These are phyloP conservation scores for Narcine bancroftii DNA, from an alignment of 2,113 vertebrate genomes.

Conservation along the genomic window DNA sequence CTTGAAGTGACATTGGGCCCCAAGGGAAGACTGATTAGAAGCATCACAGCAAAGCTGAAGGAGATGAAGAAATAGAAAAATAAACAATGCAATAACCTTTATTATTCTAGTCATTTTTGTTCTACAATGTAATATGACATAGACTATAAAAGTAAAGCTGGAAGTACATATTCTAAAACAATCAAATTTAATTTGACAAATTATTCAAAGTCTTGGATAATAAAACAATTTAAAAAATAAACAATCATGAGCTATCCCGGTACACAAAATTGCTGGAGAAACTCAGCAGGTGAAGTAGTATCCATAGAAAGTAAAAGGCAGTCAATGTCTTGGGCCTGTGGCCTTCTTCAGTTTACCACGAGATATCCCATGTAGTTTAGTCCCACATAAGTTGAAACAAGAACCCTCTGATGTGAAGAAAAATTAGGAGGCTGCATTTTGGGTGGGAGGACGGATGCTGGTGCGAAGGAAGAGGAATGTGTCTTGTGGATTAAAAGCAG, in stretches of 20 bases:
- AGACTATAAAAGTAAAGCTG: not conserved
- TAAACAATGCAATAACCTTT: not conserved
- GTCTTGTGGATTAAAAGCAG: too few relatives aligned
- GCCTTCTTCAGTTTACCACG: too few relatives aligned
- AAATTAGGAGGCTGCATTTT: too few relatives aligned
- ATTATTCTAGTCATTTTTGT: not conserved
- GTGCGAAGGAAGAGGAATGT: too few relatives aligned
- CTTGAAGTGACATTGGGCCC: not conserved
- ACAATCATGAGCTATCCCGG: too few relatives aligned
- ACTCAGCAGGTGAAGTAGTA: too few relatives aligned
- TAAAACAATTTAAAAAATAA: too few relatives aligned
- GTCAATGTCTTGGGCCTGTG: too few relatives aligned
- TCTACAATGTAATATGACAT: not conserved
- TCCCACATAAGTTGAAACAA: not conserved
- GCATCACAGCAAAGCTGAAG: not conserved
- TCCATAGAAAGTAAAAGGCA: too few relatives aligned
- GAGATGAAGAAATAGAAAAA: not conserved
- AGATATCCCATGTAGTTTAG: not conserved
- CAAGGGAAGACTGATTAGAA: not conserved
- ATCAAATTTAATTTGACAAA: constrained; percentile 1
- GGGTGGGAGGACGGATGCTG: too few relatives aligned
- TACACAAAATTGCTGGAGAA: too few relatives aligned
- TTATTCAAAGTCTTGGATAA: not conserved
- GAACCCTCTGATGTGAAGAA: not conserved
- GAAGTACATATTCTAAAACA: not conserved